phyloP scores from a whole-genome alignment of 2,888 invertebrate species.

The Luperina testacea region DNA sequence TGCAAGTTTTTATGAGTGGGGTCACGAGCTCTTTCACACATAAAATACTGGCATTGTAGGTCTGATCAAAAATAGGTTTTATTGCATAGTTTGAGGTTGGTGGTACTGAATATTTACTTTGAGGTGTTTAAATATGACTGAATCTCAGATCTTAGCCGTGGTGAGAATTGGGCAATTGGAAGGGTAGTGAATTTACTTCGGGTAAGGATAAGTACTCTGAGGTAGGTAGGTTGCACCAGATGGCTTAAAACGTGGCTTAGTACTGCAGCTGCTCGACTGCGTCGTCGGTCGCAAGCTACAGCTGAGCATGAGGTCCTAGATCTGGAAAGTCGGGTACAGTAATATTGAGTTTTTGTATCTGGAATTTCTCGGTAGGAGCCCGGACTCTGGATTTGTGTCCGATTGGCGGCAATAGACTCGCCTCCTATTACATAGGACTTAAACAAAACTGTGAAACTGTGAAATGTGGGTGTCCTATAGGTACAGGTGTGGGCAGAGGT shows the following conservation, averaged over 20 bases:
- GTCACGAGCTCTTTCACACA: constrained; percentile 50
- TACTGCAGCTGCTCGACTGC: too few relatives aligned
- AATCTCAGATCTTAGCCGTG: not conserved
- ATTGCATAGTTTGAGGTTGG: constrained; percentile 12
- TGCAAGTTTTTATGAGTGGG: constrained; percentile 52
- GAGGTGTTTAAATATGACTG: not conserved
- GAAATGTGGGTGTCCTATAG: not conserved
- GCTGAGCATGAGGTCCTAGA: not conserved
- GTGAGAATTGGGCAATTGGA: too few relatives aligned
- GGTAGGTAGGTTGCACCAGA: not conserved
- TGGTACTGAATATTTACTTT: not conserved
- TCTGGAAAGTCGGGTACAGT: not conserved
- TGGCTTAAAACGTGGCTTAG: not conserved
- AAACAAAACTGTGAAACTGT: not conserved
- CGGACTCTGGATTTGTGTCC: not conserved
- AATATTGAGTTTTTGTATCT: not conserved
- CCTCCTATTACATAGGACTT: not conserved
- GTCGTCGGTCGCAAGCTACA: not conserved
- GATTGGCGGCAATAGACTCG: not conserved
- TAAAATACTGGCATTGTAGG: constrained; percentile 41
- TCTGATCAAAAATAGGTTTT: constrained; percentile 48
- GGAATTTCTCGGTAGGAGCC: not conserved
- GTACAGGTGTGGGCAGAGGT: too few relatives aligned
- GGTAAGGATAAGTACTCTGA: too few relatives aligned
- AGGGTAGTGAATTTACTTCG: not conserved